These are phyloP conservation scores for Cyanoderma ruficeps DNA, from an alignment of 2,113 vertebrate species.

Conservation along the genomic window DNA sequence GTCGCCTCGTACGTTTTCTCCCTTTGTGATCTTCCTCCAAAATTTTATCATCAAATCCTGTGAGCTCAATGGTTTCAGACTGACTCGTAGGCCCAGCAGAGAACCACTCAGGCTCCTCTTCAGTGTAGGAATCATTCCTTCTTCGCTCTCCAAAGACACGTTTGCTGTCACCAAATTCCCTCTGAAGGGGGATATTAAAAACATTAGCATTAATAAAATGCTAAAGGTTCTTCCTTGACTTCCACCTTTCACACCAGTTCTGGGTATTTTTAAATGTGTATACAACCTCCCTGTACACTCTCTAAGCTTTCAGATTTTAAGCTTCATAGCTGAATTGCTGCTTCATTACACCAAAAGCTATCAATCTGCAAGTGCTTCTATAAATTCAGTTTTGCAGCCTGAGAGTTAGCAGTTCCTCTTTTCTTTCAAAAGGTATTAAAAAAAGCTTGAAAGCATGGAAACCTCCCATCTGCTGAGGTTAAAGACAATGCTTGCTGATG, in stretches of 20 bases:
- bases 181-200: constrained; percentile 72
- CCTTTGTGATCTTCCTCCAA: constrained; percentile 92
- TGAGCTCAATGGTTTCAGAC: constrained; percentile 97
- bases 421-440: neutral
- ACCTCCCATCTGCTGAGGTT: neutral
- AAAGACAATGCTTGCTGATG: neutral
- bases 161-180: constrained; percentile 93
- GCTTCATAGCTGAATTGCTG: neutral
- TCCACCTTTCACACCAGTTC: neutral
- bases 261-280: neutral
- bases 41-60: constrained; percentile 95
- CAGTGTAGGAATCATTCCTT: constrained; percentile 95
- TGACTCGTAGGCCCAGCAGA: constrained; percentile 96
- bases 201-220: neutral
- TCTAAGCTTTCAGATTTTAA: neutral
- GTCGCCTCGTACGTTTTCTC: constrained; percentile 85
- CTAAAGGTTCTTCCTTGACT: neutral
- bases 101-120: constrained; percentile 98
- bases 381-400: neutral
- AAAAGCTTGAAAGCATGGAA: neutral
- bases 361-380: neutral
- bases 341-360: neutral
- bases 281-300: neutral
- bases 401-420: neutral
- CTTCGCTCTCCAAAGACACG: constrained; percentile 92